Evolutionary conservation across 2,113 vertebrate species (phyloP).

Genomic region (Gorsachius goisagi): DNA sequence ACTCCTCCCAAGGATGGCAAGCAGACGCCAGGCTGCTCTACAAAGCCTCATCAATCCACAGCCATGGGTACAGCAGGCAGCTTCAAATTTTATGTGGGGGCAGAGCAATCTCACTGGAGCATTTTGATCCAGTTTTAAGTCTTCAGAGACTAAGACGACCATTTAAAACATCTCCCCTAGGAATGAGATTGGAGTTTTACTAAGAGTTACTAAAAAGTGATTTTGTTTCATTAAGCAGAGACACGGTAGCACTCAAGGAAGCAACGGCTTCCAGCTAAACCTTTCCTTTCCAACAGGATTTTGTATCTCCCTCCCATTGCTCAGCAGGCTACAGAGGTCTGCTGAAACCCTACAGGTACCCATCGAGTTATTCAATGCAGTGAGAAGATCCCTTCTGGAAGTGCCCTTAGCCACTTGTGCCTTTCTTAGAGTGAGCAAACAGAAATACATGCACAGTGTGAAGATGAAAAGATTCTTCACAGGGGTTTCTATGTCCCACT

Average conservation of each 20-base stretch:
- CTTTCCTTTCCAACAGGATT: background rate
- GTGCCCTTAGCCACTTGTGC: background rate
- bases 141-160: background rate
- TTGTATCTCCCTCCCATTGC: background rate
- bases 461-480: background rate
- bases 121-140: background rate
- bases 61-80: background rate
- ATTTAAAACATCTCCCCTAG: background rate
- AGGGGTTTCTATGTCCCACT: background rate
- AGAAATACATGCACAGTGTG: background rate
- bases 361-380: background rate
- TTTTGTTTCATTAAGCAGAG: background rate
- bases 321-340: background rate
- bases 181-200: background rate
- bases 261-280: background rate
- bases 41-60: background rate
- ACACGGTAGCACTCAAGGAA: background rate
- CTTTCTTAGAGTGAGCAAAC: background rate
- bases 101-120: background rate
- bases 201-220: background rate
- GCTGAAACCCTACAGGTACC: background rate
- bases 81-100: background rate
- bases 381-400: background rate
- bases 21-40: fast-evolving
- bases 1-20: fast-evolving